Evolutionary conservation across 2,888 invertebrate genomes (phyloP).

Genomic region (Emmelina monodactyla): DNA sequence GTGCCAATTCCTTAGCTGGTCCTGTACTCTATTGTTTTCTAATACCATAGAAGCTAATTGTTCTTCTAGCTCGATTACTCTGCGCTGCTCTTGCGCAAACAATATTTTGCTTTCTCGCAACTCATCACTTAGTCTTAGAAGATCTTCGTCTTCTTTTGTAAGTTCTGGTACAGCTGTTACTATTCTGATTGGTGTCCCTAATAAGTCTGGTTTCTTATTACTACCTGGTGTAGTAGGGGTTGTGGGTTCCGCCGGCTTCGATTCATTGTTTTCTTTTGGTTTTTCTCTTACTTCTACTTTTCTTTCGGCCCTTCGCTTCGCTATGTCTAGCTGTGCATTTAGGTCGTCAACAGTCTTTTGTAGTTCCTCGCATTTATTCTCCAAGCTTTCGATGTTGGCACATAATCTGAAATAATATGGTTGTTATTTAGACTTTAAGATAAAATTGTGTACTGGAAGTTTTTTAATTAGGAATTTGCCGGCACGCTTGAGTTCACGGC

Average conservation of each 20-base stretch:
- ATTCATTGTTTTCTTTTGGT: conserved; percentile 50
- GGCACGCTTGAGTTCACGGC: too few relatives aligned
- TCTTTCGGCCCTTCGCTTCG: conserved; percentile 66
- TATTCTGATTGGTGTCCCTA: conserved; percentile 39
- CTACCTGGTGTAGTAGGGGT: too few relatives aligned
- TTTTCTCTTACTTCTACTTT: conserved; percentile 47
- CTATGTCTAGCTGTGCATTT: conserved; percentile 66
- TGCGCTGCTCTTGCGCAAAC: conserved; percentile 74
- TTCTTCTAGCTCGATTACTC: conserved; percentile 78
- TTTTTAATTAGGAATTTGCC: too few relatives aligned
- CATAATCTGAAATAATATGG: conserved; percentile 68
- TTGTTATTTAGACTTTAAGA: too few relatives aligned
- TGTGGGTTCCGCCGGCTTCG: conserved; percentile 25
- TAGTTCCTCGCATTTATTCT: conserved; percentile 83
- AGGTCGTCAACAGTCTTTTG: conserved; percentile 82
- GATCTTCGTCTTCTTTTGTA: conserved; percentile 58
- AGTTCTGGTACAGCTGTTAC: conserved; percentile 52
- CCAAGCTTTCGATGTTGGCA: conserved; percentile 79
- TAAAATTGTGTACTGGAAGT: too few relatives aligned
- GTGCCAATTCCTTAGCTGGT: conserved; percentile 70
- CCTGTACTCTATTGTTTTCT: conserved; percentile 75
- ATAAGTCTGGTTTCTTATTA: conserved; percentile 35
- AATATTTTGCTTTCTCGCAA: conserved; percentile 74
- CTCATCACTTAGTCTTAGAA: conserved; percentile 71
- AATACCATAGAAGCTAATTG: conserved; percentile 75